Base-by-base conservation (phyloP, 2,113 vertebrate genomes). In the Machaerirhynchus nigripectus region DNA sequence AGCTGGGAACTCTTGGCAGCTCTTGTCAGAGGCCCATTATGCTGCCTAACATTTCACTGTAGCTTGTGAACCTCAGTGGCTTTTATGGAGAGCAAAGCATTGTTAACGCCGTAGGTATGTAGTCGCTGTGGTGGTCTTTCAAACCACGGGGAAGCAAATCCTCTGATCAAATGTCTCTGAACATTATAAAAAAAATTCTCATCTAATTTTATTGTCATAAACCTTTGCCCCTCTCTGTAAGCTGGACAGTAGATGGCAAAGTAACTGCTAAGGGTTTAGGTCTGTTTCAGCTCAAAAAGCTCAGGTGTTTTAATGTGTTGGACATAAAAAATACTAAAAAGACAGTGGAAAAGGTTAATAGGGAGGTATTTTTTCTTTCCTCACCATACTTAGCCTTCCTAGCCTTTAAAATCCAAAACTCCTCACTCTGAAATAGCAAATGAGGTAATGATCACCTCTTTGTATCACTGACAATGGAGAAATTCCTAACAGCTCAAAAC, bases 1-100 rank as follows among this genome's bases (percentile, higher is more conserved):
- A 94, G 49, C 17, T 57, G 77, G 53, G 57, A 53, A 64, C 80
- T 90, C 85, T 82, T 81, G 86, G 88, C 73, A 92, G 69, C 42
- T 81, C 87, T 93, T 87, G 52, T 86, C 65, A 87, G 71, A 75
- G 68, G 56, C 87, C 73, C 81, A 64, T 94, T 94, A 76, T 81
- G 73, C 79, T 96, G 86, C 86, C 73, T 81, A 59, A 81, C 56
- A 35, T 71, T 56, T 71, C 11, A 0, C 69, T 68, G 79, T 35
- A 50, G 42, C 63, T 79, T 57, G n/a, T 71, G 83, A 89, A 87
- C 61, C 73, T 89, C 37, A 7, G 73, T 71, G 86, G 76, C 55
- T 93, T 95, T 94, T 84, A 87, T n/a, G 33, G 64, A 81, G 37
- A 94, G 69, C 69, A 71, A 80, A 71, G 50, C 27, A 57, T 53